phyloP scores from a whole-genome alignment of 2,888 invertebrate species.

The Hyles lineata region DNA sequence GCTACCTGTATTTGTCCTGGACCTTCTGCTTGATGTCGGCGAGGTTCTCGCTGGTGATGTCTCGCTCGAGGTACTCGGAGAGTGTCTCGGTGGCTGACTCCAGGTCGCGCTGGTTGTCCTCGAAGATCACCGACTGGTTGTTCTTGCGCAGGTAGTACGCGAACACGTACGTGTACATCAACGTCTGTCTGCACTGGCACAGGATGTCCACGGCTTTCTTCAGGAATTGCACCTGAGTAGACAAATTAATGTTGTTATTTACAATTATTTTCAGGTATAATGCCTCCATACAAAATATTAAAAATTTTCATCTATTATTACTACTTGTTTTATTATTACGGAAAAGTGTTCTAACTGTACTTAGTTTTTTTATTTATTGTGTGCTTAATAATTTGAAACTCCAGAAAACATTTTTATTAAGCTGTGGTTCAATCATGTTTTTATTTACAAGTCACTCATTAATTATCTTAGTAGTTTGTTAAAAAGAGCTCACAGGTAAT shows the following conservation, averaged over 20 bases:
- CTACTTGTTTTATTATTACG: too few relatives aligned
- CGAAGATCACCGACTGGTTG: constrained; percentile 99
- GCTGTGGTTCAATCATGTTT: too few relatives aligned
- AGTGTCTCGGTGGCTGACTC: constrained; percentile 98
- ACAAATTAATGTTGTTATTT: not conserved
- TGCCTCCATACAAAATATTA: too few relatives aligned
- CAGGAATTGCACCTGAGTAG: constrained; percentile 94
- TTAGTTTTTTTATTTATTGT: too few relatives aligned
- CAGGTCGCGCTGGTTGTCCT: constrained; percentile 99
- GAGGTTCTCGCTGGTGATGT: constrained; percentile 98
- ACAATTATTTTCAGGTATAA: too few relatives aligned
- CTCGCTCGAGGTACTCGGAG: constrained; percentile 98
- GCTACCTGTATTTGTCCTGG: constrained; percentile 97
- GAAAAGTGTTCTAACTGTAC: too few relatives aligned
- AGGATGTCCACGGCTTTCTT: constrained; percentile 98
- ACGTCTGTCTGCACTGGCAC: constrained; percentile 97
- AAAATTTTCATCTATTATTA: too few relatives aligned
- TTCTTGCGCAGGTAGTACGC: constrained; percentile 99
- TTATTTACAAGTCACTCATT: too few relatives aligned
- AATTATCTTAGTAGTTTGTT: too few relatives aligned
- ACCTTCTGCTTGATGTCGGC: constrained; percentile 99
- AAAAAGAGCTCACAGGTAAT: too few relatives aligned
- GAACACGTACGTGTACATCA: constrained; percentile 99
- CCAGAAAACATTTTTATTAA: too few relatives aligned
- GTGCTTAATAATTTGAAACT: too few relatives aligned